Conservation (phyloP, 2,888 invertebrate species). For the Zaprionus obscuricornis region DNA sequence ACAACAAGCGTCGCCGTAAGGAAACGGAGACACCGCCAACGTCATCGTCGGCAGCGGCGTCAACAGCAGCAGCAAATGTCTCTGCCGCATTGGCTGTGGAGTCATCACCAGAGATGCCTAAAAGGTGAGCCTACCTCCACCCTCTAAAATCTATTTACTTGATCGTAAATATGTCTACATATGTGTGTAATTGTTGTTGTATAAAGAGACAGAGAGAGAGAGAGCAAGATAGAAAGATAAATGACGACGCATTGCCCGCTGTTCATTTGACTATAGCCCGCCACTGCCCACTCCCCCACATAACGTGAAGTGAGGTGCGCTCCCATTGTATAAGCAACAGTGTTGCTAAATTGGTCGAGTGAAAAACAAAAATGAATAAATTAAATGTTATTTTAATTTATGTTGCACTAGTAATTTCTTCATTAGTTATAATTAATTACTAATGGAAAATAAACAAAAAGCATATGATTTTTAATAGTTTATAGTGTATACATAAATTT, state of each 20-base stretch:
- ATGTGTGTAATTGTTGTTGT: conserved; percentile 31
- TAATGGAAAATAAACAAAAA: no score
- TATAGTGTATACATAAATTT: no score
- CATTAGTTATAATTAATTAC: no score
- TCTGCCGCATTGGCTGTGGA: conserved; percentile 74
- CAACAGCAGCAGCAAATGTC: conserved; percentile 34
- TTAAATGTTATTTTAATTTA: no score
- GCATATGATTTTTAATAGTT: no score
- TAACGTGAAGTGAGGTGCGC: conserved; percentile 40
- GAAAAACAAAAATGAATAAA: no score
- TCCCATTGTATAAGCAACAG: conserved; percentile 52
- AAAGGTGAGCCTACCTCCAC: conserved; percentile 77
- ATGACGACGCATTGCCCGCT: conserved; percentile 46
- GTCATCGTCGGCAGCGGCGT: conserved; percentile 64
- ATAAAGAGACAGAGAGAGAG: no score
- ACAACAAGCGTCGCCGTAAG: conserved; percentile 83
- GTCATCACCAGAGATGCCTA: conserved; percentile 83
- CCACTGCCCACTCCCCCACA: conserved; percentile 8
- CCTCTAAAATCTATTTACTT: conserved; percentile 30
- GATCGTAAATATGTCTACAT: conserved; percentile 31
- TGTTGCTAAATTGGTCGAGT: conserved; percentile 22
- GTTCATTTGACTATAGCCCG: conserved; percentile 15
- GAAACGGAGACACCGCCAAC: conserved; percentile 78
- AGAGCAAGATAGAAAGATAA: no score
- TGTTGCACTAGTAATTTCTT: no score